phyloP scores from a whole-genome alignment of 1,140 invertebrate genomes.

The Brachionus rotundiformis region DNA sequence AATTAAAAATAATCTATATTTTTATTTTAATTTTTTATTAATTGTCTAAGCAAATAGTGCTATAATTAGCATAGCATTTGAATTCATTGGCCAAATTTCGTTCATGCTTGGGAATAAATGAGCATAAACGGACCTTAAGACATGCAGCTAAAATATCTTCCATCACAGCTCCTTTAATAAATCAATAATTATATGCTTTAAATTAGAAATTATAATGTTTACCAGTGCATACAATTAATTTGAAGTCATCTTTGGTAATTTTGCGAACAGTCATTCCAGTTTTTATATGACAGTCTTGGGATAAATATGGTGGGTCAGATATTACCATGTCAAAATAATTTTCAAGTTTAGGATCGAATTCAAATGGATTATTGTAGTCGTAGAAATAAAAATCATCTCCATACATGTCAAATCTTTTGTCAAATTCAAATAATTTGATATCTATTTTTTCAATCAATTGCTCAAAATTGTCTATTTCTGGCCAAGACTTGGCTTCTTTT shows the following conservation, averaged over 20 bases:
- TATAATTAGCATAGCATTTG: slow-evolving; percentile 82
- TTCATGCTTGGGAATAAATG: slow-evolving; percentile 77
- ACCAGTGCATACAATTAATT: slow-evolving; percentile 88
- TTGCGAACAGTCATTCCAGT: slow-evolving; percentile 75
- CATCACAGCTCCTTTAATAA: slow-evolving; percentile 74
- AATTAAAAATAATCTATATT: not conserved
- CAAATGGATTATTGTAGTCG: slow-evolving; percentile 80
- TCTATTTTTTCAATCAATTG: slow-evolving; percentile 56
- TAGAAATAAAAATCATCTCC: slow-evolving; percentile 81
- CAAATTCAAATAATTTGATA: slow-evolving; percentile 69
- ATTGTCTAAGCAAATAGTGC: slow-evolving; percentile 57
- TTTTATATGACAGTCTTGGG: slow-evolving; percentile 86
- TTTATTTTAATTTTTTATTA: not conserved
- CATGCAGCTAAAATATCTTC: slow-evolving; percentile 70
- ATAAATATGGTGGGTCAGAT: slow-evolving; percentile 89
- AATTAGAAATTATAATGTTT: slow-evolving; percentile 29
- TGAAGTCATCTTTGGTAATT: slow-evolving; percentile 70
- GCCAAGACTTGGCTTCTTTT: not conserved
- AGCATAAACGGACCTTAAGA: slow-evolving; percentile 70
- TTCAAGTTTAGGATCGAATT: slow-evolving; percentile 70
- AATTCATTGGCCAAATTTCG: slow-evolving; percentile 91
- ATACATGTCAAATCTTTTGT: slow-evolving; percentile 76
- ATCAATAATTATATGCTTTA: slow-evolving; percentile 36
- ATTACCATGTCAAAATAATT: slow-evolving; percentile 78
- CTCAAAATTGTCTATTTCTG: not conserved